phyloP scores from a whole-genome alignment of 2,888 invertebrate genomes.

The Dysmachus trigonus region DNA sequence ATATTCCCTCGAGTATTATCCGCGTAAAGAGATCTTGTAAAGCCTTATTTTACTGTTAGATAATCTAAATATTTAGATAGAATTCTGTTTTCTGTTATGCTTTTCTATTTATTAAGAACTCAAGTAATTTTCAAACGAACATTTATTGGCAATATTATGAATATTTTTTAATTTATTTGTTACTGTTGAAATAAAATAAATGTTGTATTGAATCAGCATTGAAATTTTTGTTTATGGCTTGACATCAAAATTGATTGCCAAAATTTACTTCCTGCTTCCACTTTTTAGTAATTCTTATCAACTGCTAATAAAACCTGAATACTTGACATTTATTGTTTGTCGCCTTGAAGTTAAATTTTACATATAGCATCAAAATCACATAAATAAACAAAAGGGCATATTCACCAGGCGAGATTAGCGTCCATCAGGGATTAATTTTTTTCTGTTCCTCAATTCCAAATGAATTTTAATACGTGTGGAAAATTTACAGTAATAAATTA shows the following conservation, averaged over 20 bases:
- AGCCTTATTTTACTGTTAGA: conserved; percentile 35
- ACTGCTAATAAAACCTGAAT: no score
- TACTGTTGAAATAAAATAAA: conserved; percentile 42
- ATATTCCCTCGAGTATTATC: neutral
- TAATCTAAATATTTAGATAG: conserved; percentile 41
- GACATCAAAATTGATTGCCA: neutral
- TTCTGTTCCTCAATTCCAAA: no score
- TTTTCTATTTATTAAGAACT: conserved; percentile 38
- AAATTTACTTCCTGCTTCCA: no score
- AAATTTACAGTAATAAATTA: no score
- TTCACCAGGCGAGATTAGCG: no score
- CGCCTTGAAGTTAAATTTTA: no score
- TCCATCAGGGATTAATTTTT: no score
- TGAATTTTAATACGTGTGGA: no score
- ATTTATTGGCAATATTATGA: conserved; percentile 30
- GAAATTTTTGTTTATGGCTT: neutral
- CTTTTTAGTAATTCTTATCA: no score
- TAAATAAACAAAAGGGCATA: no score
- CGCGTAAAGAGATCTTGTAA: conserved; percentile 9
- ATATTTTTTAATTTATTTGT: conserved; percentile 44
- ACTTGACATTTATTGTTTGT: no score
- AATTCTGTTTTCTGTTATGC: conserved; percentile 38
- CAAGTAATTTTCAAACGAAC: conserved; percentile 21
- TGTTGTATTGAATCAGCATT: neutral
- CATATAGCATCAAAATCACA: no score